A percentile compares a stretch with the other conserved stretches of the same genome.
Evolutionary conservation across 2,888 invertebrate species (phyloP).

Genomic region (Philopedon plagiatum): DNA sequence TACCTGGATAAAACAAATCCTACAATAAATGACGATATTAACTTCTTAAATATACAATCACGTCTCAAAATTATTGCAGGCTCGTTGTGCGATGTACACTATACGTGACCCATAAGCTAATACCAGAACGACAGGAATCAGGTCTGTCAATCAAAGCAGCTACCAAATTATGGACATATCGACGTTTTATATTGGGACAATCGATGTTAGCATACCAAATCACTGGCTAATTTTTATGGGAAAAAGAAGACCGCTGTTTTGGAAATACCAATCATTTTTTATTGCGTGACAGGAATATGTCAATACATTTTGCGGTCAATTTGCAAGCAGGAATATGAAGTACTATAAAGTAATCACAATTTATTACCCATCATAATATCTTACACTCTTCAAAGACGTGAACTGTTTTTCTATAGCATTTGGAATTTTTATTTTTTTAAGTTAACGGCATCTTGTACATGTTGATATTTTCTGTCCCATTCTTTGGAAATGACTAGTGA

Average conservation of each 20-base stretch:
- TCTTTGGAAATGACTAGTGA: no score
- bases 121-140: not conserved
- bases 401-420: conserved; percentile 8
- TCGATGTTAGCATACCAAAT: conserved; percentile 29
- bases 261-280: conserved; percentile 38
- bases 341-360: conserved; percentile 20
- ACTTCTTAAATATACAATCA: not conserved
- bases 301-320: conserved; percentile 8
- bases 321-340: conserved; percentile 6
- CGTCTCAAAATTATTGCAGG: conserved; percentile 10
- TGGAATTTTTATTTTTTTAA: not conserved
- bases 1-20: no score
- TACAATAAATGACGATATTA: not conserved
- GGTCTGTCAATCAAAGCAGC: conserved; percentile 28
- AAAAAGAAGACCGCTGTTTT: conserved; percentile 23
- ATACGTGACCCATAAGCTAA: conserved; percentile 17
- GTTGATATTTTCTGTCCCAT: not conserved
- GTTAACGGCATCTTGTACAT: not conserved
- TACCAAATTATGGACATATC: conserved; percentile 29
- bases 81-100: not conserved
- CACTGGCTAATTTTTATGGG: conserved; percentile 16
- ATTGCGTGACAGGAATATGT: conserved; percentile 20
- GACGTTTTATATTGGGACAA: conserved; percentile 37
- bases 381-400: conserved; percentile 28
- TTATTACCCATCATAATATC: conserved; percentile 16